Evolutionary conservation across 92 coral and sea anemone species (phyloP).

Genomic region (Heliopora coerulea): DNA sequence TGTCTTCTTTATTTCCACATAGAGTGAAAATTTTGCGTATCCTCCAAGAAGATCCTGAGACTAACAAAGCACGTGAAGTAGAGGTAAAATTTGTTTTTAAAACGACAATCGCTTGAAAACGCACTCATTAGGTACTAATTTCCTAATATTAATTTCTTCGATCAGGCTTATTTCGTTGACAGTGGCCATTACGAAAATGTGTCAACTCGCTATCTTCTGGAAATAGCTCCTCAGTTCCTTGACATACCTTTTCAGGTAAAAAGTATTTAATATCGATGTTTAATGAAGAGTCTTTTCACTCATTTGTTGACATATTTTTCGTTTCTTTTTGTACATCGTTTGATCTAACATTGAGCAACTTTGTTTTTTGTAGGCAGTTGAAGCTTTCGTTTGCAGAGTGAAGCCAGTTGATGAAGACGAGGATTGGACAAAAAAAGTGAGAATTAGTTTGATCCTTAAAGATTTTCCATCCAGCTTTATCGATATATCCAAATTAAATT

Average conservation of each 20-base stretch:
- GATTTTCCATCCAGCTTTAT: not conserved
- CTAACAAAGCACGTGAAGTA: constrained; percentile 59
- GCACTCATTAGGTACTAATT: not conserved
- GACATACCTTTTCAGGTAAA: constrained; percentile 77
- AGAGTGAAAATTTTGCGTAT: constrained; percentile 76
- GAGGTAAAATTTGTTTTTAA: constrained; percentile 39
- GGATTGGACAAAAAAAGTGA: constrained; percentile 80
- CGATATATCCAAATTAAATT: not conserved
- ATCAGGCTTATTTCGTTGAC: constrained; percentile 81
- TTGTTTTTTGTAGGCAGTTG: constrained; percentile 64
- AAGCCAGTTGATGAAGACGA: constrained; percentile 79
- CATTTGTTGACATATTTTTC: too few relatives aligned
- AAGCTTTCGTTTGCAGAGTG: constrained; percentile 80
- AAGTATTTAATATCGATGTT: not conserved
- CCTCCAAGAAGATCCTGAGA: constrained; percentile 42
- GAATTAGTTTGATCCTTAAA: not conserved
- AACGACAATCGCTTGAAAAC: not conserved
- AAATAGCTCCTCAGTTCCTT: constrained; percentile 75
- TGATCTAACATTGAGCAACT: too few relatives aligned
- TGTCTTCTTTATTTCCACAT: not conserved
- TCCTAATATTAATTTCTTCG: not conserved
- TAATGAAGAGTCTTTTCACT: too few relatives aligned
- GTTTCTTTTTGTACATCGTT: too few relatives aligned
- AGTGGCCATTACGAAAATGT: constrained; percentile 55
- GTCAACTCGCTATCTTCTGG: constrained; percentile 56